phyloP scores from a whole-genome alignment of 2,113 vertebrate species.

The Gnathonemus longibarbis region DNA sequence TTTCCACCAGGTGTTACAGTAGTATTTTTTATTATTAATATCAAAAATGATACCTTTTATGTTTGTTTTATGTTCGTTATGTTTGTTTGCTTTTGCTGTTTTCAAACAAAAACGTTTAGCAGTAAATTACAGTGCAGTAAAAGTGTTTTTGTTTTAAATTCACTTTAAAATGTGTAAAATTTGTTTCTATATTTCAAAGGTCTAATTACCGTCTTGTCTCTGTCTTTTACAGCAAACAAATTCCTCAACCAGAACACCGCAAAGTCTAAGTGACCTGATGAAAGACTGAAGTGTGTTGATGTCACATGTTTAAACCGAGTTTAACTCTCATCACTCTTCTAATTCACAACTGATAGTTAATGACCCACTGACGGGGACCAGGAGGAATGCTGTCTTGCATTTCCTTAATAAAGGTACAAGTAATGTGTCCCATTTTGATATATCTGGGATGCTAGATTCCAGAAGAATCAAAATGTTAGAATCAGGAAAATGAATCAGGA shows the following conservation, averaged over 20 bases:
- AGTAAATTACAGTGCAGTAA: neutral
- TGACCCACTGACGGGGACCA: neutral
- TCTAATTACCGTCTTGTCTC: neutral
- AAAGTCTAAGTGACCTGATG: slow-evolving; percentile 16
- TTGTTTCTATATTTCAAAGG: neutral
- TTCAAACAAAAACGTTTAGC: neutral
- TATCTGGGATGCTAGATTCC: neutral
- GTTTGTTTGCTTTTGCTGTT: neutral
- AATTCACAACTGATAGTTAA: neutral
- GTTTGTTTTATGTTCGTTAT: neutral
- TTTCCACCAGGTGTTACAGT: neutral
- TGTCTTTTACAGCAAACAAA: slow-evolving; percentile 11
- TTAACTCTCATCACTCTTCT: neutral
- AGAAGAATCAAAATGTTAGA: neutral
- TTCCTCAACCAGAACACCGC: neutral
- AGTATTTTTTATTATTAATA: neutral
- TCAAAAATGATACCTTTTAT: neutral
- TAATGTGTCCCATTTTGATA: neutral
- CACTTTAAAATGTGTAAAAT: neutral
- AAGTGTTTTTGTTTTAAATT: neutral
- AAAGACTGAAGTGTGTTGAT: neutral
- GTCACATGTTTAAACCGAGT: neutral
- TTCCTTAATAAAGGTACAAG: neutral
- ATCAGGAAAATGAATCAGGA: neutral
- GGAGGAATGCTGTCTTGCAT: neutral